Evolutionary conservation across 1,140 invertebrate genomes (phyloP).

Genomic region (Bombus turneri): DNA sequence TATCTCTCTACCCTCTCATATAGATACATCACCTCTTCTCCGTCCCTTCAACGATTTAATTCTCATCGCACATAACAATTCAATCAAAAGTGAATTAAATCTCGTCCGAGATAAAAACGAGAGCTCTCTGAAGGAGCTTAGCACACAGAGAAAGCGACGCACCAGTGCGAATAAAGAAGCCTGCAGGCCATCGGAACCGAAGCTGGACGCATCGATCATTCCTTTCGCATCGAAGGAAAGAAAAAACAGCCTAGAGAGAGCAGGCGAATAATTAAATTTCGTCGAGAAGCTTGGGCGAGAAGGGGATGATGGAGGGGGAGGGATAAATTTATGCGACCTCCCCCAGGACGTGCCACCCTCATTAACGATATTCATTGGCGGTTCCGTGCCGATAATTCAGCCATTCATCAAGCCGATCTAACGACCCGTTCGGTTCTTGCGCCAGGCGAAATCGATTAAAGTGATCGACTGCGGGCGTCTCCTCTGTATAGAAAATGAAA

Average conservation of each 20-base stretch:
- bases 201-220: constrained; percentile 28
- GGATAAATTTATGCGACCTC: constrained; percentile 62
- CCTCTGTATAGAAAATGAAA: constrained; percentile 47
- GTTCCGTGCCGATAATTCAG: constrained; percentile 70
- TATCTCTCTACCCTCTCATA: neutral
- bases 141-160: neutral
- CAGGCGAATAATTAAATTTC: constrained; percentile 63
- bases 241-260: constrained; percentile 26
- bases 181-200: neutral
- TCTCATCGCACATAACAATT: neutral
- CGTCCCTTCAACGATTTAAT: neutral
- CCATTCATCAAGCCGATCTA: constrained; percentile 73
- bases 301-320: constrained; percentile 7
- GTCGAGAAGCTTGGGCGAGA: constrained; percentile 37
- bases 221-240: neutral
- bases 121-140: neutral
- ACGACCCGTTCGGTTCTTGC: constrained; percentile 71
- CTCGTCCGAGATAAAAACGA: neutral
- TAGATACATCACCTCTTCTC: neutral
- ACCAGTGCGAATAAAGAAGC: constrained; percentile 32
- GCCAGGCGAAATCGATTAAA: constrained; percentile 71
- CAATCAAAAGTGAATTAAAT: neutral
- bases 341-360: constrained; percentile 58
- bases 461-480: constrained; percentile 68
- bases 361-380: constrained; percentile 74